Percentiles rank a stretch among this genome's conserved stretches.
These are phyloP conservation scores for Trochalopteron elliotii DNA, from an alignment of 2,113 vertebrate species.

Conservation along the genomic window DNA sequence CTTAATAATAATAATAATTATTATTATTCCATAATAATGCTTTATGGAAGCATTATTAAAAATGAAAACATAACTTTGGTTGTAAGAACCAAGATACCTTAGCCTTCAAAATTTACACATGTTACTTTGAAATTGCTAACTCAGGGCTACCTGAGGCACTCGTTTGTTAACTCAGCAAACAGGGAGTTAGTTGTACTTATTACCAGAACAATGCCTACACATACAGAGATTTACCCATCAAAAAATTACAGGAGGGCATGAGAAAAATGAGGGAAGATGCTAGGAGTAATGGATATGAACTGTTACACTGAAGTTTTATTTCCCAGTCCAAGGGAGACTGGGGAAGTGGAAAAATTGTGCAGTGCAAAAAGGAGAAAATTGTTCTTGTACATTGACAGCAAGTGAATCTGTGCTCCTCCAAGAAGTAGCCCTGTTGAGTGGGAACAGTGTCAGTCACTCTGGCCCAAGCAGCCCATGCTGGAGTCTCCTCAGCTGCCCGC, in stretches of 20 bases:
- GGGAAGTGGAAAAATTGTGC: not conserved
- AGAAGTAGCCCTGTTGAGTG: rapidly evolving
- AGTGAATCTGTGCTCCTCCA: not conserved
- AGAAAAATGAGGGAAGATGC: not conserved
- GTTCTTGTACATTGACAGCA: rapidly evolving
- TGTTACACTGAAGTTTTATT: not conserved
- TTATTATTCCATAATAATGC: too few species aligned
- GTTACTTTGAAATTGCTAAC: not conserved
- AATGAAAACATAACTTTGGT: not conserved
- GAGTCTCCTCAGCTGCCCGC: not conserved
- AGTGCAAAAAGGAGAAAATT: not conserved
- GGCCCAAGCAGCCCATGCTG: rapidly evolving
- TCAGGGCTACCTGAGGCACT: not conserved
- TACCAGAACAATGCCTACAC: not conserved
- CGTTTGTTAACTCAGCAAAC: not conserved
- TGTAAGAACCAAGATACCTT: not conserved
- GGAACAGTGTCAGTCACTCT: not conserved
- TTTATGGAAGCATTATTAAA: not conserved
- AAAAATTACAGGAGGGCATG: not conserved
- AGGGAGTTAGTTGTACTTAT: not conserved
- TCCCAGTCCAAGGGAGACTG: not conserved
- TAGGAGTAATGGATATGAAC: not conserved
- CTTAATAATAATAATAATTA: too few species aligned
- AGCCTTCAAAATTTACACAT: not conserved
- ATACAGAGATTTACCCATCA: not conserved